phyloP scores from a whole-genome alignment of 2,113 vertebrate genomes.

The Cyanistes caeruleus region DNA sequence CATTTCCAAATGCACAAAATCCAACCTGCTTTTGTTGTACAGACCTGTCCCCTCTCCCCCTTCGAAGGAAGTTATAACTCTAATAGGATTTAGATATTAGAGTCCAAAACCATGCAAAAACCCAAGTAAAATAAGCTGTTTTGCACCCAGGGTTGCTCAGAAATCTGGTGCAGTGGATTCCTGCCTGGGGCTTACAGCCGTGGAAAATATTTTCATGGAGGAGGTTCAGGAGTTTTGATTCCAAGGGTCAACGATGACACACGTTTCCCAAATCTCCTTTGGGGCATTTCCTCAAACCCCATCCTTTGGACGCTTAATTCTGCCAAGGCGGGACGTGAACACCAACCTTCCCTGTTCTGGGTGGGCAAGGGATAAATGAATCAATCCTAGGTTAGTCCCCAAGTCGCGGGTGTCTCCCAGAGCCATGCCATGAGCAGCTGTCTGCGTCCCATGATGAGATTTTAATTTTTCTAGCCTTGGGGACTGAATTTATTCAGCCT shows the following conservation, averaged over 20 bases:
- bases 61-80: not conserved
- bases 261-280: not conserved
- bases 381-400: not conserved
- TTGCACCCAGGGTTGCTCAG: not conserved
- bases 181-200: not conserved
- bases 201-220: not conserved
- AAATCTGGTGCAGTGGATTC: not conserved
- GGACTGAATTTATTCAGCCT: constrained; percentile 4
- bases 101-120: not conserved
- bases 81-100: constrained; percentile 64
- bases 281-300: not conserved
- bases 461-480: constrained; percentile 15
- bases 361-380: not conserved
- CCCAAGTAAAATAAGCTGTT: not conserved
- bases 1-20: not conserved
- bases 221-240: not conserved
- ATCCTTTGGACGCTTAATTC: not conserved
- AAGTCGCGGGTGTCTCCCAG: accelerated
- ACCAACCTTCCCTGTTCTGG: not conserved
- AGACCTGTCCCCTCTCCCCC: not conserved
- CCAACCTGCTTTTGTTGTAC: constrained; percentile 23
- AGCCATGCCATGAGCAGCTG: not conserved
- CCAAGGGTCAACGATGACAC: accelerated
- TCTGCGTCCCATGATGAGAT: not conserved
- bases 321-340: not conserved